Evolutionary conservation across 2,113 vertebrate genomes (phyloP).

Genomic region (Anolis sagrei): DNA sequence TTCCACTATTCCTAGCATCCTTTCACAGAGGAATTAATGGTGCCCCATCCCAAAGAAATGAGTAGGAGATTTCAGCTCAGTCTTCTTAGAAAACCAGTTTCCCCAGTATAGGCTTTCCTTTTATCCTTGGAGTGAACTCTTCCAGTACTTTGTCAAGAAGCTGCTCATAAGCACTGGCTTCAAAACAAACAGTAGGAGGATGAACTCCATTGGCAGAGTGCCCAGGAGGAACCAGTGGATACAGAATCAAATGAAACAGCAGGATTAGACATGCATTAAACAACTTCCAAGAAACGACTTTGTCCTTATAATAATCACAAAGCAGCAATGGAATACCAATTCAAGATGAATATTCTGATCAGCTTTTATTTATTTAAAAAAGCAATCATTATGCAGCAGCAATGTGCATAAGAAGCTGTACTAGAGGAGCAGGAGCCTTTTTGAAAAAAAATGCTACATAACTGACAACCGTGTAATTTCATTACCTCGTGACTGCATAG

Average conservation of each 20-base stretch:
- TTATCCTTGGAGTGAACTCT: constrained; percentile 20
- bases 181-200: constrained; percentile 39
- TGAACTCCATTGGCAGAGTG: constrained; percentile 57
- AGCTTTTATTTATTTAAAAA: not conserved
- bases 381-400: not conserved
- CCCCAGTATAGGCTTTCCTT: constrained; percentile 38
- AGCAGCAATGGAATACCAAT: constrained; percentile 6
- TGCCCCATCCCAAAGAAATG: not conserved
- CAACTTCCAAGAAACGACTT: constrained; percentile 63
- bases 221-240: constrained; percentile 58
- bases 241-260: constrained; percentile 66
- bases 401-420: not conserved
- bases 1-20: not conserved
- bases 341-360: not conserved
- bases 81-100: constrained; percentile 20
- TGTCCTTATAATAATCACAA: constrained; percentile 42
- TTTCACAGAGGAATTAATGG: not conserved
- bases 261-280: constrained; percentile 65
- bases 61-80: not conserved
- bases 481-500: not conserved
- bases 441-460: not conserved
- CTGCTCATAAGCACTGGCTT: constrained; percentile 48
- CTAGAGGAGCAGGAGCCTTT: not conserved
- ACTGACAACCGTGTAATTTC: constrained; percentile 17
- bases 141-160: constrained; percentile 26